Base-by-base conservation (phyloP, 2,888 invertebrate species). In the Eupithecia inturbata region DNA sequence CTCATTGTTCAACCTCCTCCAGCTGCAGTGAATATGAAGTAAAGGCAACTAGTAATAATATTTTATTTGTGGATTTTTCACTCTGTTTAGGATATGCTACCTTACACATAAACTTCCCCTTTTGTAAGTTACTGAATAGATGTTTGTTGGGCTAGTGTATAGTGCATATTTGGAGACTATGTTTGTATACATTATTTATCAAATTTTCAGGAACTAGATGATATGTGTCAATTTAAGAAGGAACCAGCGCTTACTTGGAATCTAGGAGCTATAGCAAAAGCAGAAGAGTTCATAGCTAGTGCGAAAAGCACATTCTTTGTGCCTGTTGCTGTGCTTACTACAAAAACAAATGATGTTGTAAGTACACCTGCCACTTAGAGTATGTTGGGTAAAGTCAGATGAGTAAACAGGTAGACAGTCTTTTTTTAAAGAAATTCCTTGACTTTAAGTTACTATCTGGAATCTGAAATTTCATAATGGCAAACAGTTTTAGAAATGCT, bases 271-370 rank as follows among this genome's bases (percentile, higher is more conserved):
- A 80, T 84, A 67, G 82, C 85, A 22, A 86, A 82, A 73, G 84
- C 84, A 9, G 81, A 85, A 53, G 31, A 74, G 33, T 74, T 89
- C 0, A 82, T 90, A 62, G 78, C 79, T 22, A 80, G 64, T 75
- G 87, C 89, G 31, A 67, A 26, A 0, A 80, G 77, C 53, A 77
- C 78, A 22, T 80, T 80, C 73, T 89, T 91, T 81, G 79, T 83
- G 12, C 90, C 90, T 4, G 63, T 89, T 71, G 89, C 89, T 26
- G 45, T 89, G 10, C 70, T 91, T 68, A 78, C 84, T 28, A 89
- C 86, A 10, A 83, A 83, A 72, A 45, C 77, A 36, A 91, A 91
- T 86, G 87, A 90, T 82, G 80, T 90, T 78, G 90, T 91, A 82
- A 87, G 87, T 53, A 33, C 2, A 10, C 31, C 12, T 57, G 36